Evolutionary conservation across 2,797 vertebrate species (phyloP).

Genomic region (Ctenopoma multispine): DNA sequence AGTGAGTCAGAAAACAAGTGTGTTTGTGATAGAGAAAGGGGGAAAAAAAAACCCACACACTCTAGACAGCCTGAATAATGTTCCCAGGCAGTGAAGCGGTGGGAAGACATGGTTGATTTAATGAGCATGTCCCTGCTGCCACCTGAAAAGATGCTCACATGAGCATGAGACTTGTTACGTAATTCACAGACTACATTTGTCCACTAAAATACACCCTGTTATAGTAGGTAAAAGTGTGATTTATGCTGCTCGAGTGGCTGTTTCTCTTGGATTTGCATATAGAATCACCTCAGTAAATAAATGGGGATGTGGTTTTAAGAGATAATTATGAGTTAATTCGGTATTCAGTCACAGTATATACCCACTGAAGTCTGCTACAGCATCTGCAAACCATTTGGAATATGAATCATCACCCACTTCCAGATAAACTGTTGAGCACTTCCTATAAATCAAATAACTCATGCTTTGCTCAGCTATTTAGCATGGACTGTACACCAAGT

Average conservation of each 20-base stretch:
- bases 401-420: constrained; percentile 74
- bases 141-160: constrained; percentile 54
- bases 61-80: constrained; percentile 53
- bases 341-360: constrained; percentile 51
- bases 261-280: constrained; percentile 32
- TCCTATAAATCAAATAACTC: constrained; percentile 72
- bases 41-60: background rate
- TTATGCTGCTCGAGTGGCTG: constrained; percentile 29
- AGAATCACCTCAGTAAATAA: constrained; percentile 62
- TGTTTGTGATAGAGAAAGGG: constrained; percentile 33
- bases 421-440: constrained; percentile 66
- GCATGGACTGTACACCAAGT: constrained; percentile 14
- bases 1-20: constrained; percentile 58
- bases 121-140: constrained; percentile 23
- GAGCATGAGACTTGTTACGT: constrained; percentile 11
- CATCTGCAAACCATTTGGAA: constrained; percentile 75
- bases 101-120: constrained; percentile 47
- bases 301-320: constrained; percentile 61
- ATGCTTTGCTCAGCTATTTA: constrained; percentile 52
- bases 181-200: constrained; percentile 19
- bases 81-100: constrained; percentile 37
- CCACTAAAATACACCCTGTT: constrained; percentile 13
- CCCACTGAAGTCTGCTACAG: constrained; percentile 50
- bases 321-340: constrained; percentile 61
- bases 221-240: constrained; percentile 28